These are phyloP conservation scores for Deladenus siricidicola DNA, from an alignment of 2,888 invertebrate genomes.

Conservation along the genomic window DNA sequence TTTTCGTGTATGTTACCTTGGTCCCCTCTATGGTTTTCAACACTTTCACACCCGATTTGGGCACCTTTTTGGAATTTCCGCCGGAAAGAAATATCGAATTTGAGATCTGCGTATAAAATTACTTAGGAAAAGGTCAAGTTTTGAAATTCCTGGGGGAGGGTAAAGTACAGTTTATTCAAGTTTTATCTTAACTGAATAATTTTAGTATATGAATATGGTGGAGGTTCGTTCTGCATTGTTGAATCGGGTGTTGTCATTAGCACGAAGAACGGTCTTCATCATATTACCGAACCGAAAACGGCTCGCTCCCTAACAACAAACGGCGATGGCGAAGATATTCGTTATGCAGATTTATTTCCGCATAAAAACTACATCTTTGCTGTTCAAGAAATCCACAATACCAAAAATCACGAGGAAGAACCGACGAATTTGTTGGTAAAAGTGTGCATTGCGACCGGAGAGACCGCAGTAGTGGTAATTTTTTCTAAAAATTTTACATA, in stretches of 20 bases:
- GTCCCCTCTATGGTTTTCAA: too few species aligned
- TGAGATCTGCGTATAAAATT: too few species aligned
- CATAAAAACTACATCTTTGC: constrained; percentile 8
- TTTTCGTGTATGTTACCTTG: too few species aligned
- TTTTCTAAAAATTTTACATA: too few species aligned
- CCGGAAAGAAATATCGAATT: too few species aligned
- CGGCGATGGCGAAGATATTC: constrained; percentile 1
- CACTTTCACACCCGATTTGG: too few species aligned
- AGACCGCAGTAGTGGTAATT: constrained; percentile 1
- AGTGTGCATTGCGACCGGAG: constrained; percentile 3
- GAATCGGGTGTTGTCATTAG: constrained; percentile 2
- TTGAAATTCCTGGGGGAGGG: too few species aligned
- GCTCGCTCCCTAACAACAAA: constrained; percentile 3
- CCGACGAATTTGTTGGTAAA: constrained; percentile 12
- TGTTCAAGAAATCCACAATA: constrained; percentile 12
- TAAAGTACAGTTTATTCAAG: too few species aligned
- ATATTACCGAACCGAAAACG: constrained; percentile 6
- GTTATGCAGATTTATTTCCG: constrained; percentile 15
- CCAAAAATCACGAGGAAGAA: neutral
- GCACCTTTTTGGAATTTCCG: too few species aligned
- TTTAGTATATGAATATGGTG: constrained; percentile 57
- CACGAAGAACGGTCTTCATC: constrained; percentile 4
- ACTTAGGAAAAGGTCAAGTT: too few species aligned
- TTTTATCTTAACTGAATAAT: too few species aligned
- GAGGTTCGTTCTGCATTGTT: constrained; percentile 50